Evolutionary conservation across 2,113 vertebrate genomes (phyloP).

Genomic region (Oncorhynchus tshawytscha): DNA sequence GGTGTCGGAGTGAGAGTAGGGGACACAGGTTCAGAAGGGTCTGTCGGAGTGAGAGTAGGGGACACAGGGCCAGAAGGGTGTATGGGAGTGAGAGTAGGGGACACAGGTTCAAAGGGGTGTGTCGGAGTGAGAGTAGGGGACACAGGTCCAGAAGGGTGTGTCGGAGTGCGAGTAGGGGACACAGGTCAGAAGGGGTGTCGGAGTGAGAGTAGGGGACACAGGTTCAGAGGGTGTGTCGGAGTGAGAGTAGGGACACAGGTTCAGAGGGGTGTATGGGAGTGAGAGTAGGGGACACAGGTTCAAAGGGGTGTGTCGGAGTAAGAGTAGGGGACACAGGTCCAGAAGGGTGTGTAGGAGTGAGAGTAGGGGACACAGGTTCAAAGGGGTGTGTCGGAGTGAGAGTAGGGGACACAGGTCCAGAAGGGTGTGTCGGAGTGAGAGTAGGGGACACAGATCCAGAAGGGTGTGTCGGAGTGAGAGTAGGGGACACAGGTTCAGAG

Average conservation of each 20-base stretch:
- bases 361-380: too few species aligned
- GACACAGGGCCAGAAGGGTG: neutral
- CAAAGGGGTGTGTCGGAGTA: slow-evolving; percentile 1
- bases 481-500: too few species aligned
- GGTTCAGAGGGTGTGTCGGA: neutral
- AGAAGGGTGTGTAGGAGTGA: too few species aligned
- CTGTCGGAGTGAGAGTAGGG: too few species aligned
- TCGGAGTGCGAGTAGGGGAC: slow-evolving; percentile 19
- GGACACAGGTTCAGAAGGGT: slow-evolving; percentile 3
- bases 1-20: slow-evolving; percentile 9
- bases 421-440: too few species aligned
- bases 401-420: slow-evolving; percentile 8
- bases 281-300: too few species aligned
- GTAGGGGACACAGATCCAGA: neutral
- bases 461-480: too few species aligned
- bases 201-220: too few species aligned
- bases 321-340: slow-evolving; percentile 17
- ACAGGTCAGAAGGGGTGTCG: neutral
- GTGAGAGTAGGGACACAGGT: slow-evolving; percentile 23
- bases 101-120: neutral
- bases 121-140: too few species aligned
- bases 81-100: neutral
- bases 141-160: neutral
- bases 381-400: slow-evolving; percentile 4
- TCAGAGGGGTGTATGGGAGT: too few species aligned